phyloP scores from a whole-genome alignment of 2,797 vertebrate species.

The Danionella dracula region DNA sequence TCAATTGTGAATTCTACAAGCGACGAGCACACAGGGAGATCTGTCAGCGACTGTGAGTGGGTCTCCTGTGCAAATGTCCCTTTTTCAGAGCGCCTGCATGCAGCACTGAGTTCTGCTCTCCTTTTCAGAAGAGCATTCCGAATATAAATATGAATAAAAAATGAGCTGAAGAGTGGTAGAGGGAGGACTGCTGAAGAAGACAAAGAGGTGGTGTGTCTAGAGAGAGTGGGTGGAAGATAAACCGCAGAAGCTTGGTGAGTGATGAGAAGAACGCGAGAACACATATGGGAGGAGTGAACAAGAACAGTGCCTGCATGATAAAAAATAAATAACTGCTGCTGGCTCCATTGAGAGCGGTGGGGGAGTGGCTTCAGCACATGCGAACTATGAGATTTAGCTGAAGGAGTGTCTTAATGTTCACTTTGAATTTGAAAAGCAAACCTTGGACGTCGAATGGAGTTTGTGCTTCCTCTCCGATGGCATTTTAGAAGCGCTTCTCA shows the following conservation, averaged over 20 bases:
- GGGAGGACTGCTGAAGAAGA: constrained; percentile 13
- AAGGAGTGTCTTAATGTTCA: neutral
- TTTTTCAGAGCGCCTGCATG: constrained; percentile 46
- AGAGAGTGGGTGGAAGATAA: constrained; percentile 22
- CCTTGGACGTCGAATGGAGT: neutral
- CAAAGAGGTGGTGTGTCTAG: constrained; percentile 10
- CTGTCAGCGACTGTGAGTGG: constrained; percentile 9
- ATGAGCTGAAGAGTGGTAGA: constrained; percentile 50
- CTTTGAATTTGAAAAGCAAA: neutral
- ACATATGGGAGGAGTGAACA: neutral
- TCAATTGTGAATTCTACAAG: neutral
- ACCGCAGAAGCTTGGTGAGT: neutral
- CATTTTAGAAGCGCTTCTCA: neutral
- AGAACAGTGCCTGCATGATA: neutral
- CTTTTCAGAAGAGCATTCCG: constrained; percentile 48
- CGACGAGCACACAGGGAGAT: neutral
- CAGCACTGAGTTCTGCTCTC: constrained; percentile 44
- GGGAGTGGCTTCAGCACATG: neutral
- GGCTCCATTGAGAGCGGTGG: neutral
- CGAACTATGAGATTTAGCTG: neutral
- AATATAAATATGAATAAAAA: constrained; percentile 76
- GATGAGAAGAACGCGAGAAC: neutral
- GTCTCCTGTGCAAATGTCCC: constrained; percentile 50
- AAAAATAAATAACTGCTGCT: neutral
- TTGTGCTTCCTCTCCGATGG: neutral